Evolutionary conservation across 2,888 invertebrate genomes (phyloP).

Genomic region (Nomada fabriciana): DNA sequence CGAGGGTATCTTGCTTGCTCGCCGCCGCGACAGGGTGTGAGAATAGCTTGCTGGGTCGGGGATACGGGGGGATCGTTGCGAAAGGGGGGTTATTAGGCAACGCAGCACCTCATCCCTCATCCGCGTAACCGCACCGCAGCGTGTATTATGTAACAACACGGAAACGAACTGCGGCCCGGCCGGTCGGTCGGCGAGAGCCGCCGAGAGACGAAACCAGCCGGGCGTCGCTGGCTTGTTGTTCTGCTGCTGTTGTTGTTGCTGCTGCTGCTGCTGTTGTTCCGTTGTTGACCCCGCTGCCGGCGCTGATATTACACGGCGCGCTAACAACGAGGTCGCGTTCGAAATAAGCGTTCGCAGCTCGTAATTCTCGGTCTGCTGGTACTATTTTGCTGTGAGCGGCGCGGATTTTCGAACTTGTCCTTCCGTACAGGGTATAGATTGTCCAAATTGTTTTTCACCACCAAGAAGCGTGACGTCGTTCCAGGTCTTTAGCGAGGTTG

Average conservation of each 20-base stretch:
- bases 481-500: too few species aligned
- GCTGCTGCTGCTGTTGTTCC: conserved; percentile 21
- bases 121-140: conserved; percentile 83
- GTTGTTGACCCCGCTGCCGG: conserved; percentile 28
- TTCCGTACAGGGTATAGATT: not conserved
- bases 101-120: conserved; percentile 84
- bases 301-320: conserved; percentile 71
- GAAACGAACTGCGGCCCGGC: conserved; percentile 81
- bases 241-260: conserved; percentile 45
- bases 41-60: conserved; percentile 66
- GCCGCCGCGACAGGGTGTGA: conserved; percentile 47
- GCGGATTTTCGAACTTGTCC: conserved; percentile 44
- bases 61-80: conserved; percentile 70
- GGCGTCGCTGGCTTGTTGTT: conserved; percentile 30
- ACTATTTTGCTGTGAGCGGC: conserved; percentile 44
- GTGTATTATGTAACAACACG: conserved; percentile 84
- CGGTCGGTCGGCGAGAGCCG: conserved; percentile 59
- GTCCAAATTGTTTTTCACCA: too few species aligned
- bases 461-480: not conserved
- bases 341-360: conserved; percentile 73
- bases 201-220: conserved; percentile 27
- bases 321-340: conserved; percentile 68
- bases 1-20: conserved; percentile 19
- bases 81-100: conserved; percentile 83
- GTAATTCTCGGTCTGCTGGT: conserved; percentile 66